A percentile compares a stretch with the other conserved stretches of the same genome.
Evolutionary conservation across 2,113 vertebrate genomes (phyloP).

Genomic region (Archilochus colubris): DNA sequence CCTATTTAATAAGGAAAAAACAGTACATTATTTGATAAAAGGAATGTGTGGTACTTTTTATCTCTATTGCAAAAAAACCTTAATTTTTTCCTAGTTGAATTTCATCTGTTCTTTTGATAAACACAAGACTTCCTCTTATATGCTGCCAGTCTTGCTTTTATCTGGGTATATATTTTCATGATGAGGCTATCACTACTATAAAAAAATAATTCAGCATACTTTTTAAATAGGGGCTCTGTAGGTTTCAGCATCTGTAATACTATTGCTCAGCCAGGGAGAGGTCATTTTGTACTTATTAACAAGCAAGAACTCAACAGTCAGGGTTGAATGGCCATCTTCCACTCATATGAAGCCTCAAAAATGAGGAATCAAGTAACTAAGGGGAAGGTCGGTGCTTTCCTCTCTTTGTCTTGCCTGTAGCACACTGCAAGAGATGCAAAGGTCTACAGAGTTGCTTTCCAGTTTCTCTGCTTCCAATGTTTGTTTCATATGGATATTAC

Average conservation of each 20-base stretch:
- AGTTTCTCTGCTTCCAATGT: background rate
- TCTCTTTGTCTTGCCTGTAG: background rate
- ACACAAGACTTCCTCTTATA: background rate
- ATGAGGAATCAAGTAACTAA: background rate
- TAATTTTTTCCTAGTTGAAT: background rate
- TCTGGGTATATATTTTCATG: background rate
- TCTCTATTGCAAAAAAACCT: background rate
- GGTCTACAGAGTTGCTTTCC: background rate
- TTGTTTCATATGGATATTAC: background rate
- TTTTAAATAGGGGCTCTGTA: background rate
- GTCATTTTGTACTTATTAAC: background rate
- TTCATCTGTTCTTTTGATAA: slow-evolving; percentile 6
- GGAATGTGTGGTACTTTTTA: background rate
- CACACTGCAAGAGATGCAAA: background rate
- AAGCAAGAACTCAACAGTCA: background rate
- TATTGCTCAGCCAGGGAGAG: background rate
- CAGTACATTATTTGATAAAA: background rate
- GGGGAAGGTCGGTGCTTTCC: background rate
- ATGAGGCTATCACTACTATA: background rate
- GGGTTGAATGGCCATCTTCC: background rate
- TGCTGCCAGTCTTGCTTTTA: background rate
- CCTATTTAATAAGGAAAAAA: slow-evolving; percentile 2
- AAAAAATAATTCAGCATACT: background rate
- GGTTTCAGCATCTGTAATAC: background rate
- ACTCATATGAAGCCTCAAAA: background rate